phyloP scores from a whole-genome alignment of 2,888 invertebrate genomes.

The Sthenelais limicola region DNA sequence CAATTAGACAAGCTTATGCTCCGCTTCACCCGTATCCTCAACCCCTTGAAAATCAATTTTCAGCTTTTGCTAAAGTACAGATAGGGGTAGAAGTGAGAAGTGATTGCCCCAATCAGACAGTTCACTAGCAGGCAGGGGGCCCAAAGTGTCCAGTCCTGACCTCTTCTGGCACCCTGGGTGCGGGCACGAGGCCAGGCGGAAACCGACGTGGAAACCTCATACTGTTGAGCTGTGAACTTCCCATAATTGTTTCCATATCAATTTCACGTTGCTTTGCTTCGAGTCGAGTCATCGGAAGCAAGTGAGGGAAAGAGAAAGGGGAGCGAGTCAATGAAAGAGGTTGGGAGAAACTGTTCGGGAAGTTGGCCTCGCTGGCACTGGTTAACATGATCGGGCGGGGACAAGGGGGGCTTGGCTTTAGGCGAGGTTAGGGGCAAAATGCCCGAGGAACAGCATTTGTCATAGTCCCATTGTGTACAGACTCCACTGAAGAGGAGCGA shows the following conservation, averaged over 20 bases:
- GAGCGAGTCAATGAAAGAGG: neutral
- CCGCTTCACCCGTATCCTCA: constrained; percentile 11
- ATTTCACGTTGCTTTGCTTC: neutral
- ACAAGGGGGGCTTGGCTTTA: too few species aligned
- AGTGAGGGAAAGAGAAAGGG: constrained; percentile 3
- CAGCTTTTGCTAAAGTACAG: neutral
- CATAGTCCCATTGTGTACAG: too few species aligned
- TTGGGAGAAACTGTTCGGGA: too few species aligned
- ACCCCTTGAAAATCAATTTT: constrained; percentile 21
- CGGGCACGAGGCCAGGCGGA: too few species aligned
- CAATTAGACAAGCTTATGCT: constrained; percentile 20
- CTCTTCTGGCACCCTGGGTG: neutral
- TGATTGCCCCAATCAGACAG: neutral
- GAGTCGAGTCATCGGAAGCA: too few species aligned
- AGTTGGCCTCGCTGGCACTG: too few species aligned
- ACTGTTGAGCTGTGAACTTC: constrained; percentile 8
- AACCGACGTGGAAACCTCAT: constrained; percentile 10
- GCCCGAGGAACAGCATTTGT: too few species aligned
- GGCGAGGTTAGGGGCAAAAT: too few species aligned
- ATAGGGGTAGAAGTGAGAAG: constrained; percentile 26
- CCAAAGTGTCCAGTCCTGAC: neutral
- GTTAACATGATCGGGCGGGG: too few species aligned
- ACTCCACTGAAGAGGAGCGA: neutral
- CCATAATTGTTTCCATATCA: constrained; percentile 23
- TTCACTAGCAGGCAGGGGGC: neutral